These are phyloP conservation scores for Hyla sarda DNA, from an alignment of 2,113 vertebrate genomes.

Conservation along the genomic window DNA sequence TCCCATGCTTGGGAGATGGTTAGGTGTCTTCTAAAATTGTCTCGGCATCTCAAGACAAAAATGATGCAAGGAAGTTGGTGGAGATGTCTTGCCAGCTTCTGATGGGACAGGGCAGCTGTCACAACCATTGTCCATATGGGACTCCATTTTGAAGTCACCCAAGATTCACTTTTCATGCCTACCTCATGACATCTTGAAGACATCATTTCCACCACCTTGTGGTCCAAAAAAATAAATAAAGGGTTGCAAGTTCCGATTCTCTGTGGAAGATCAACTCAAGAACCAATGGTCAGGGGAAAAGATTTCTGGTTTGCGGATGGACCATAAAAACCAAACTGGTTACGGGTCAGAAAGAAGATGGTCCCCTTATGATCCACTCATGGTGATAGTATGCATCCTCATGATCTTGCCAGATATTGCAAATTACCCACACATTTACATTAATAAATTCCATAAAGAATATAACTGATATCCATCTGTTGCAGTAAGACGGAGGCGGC, in stretches of 20 bases:
- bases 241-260: neutral
- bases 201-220: conserved; percentile 9
- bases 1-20: no score
- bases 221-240: conserved; percentile 2
- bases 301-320: conserved; percentile 20
- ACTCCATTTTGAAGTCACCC: conserved; percentile 48
- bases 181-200: conserved; percentile 43
- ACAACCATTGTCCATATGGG: conserved; percentile 25
- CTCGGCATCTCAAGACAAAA: neutral
- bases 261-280: conserved; percentile 17
- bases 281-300: conserved; percentile 56
- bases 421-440: neutral
- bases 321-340: conserved; percentile 36
- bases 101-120: neutral
- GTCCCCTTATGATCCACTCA: conserved; percentile 4
- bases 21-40: conserved; percentile 20
- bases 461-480: neutral
- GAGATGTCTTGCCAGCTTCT: conserved; percentile 1
- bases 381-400: neutral
- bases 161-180: conserved; percentile 29
- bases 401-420: conserved; percentile 22
- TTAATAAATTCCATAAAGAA: neutral
- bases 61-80: neutral
- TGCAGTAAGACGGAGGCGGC: neutral
- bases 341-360: conserved; percentile 45